Conservation (phyloP, 2,888 invertebrate genomes). For the Mesopsocus fuscifrons region DNA sequence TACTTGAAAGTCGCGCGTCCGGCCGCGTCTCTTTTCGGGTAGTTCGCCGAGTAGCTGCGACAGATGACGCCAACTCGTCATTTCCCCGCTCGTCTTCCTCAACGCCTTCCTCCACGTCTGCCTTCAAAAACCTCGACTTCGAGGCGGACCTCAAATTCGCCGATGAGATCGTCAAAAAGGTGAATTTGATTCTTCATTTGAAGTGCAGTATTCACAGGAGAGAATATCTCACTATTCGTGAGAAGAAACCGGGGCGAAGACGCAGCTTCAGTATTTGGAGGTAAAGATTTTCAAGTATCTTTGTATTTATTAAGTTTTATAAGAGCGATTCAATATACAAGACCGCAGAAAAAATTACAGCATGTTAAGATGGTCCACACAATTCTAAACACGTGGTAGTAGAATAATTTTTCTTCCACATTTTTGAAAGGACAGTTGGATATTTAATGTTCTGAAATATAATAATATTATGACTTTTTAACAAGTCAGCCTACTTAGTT, state of each 20-base stretch:
- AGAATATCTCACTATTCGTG: slow-evolving; percentile 60
- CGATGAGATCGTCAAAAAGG: slow-evolving; percentile 68
- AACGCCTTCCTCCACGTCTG: slow-evolving; percentile 22
- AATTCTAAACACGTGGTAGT: too few species aligned
- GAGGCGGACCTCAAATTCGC: slow-evolving; percentile 60
- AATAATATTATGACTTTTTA: too few species aligned
- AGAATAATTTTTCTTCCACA: too few species aligned
- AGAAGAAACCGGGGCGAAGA: slow-evolving; percentile 43
- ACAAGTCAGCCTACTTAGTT: too few species aligned
- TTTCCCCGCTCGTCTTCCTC: slow-evolving; percentile 32
- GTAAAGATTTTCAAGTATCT: background rate
- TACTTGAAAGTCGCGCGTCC: slow-evolving; percentile 52
- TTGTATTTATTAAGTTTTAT: background rate
- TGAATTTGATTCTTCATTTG: slow-evolving; percentile 70
- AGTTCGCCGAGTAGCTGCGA: slow-evolving; percentile 35
- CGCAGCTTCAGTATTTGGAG: slow-evolving; percentile 29
- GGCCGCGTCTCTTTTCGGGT: slow-evolving; percentile 52
- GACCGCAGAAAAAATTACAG: too few species aligned
- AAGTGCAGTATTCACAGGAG: slow-evolving; percentile 59
- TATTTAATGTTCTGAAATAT: too few species aligned
- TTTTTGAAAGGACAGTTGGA: too few species aligned
- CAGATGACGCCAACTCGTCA: slow-evolving; percentile 11
- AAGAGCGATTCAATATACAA: too few species aligned
- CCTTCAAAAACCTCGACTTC: slow-evolving; percentile 75
- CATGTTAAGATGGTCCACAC: too few species aligned